Evolutionary conservation across 1,140 invertebrate species (phyloP).

Genomic region (Drosophila azteca): DNA sequence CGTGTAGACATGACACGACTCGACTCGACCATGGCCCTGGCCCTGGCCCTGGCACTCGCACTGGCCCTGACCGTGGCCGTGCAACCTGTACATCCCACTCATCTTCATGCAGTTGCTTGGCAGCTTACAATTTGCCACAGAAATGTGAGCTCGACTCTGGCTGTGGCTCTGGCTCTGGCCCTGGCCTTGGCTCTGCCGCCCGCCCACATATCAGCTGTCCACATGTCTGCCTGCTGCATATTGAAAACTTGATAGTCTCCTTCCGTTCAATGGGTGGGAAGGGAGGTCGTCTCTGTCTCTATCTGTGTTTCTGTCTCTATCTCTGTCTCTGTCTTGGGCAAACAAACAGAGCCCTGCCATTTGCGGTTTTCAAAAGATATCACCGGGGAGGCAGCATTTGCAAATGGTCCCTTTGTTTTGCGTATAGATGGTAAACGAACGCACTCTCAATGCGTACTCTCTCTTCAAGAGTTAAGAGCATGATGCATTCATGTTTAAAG

Average conservation of each 20-base stretch:
- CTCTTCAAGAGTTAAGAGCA: too few relatives aligned
- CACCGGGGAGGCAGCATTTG: not conserved
- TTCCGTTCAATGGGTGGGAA: slow-evolving; percentile 6
- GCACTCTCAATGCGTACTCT: too few relatives aligned
- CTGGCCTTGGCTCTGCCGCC: slow-evolving; percentile 9
- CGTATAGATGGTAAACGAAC: too few relatives aligned
- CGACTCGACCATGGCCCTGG: slow-evolving; percentile 13
- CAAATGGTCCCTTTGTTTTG: not conserved
- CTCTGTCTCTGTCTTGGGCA: not conserved
- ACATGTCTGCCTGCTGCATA: slow-evolving; percentile 34
- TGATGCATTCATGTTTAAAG: too few relatives aligned
- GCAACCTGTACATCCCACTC: not conserved
- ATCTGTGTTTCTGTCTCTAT: too few relatives aligned
- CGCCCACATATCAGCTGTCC: slow-evolving; percentile 26
- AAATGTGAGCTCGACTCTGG: slow-evolving; percentile 23
- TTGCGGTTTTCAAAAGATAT: slow-evolving; percentile 22
- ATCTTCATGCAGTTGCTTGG: too few relatives aligned
- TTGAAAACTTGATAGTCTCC: slow-evolving; percentile 62
- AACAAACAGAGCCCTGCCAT: slow-evolving; percentile 9
- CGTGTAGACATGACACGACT: slow-evolving; percentile 44
- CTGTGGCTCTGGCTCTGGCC: slow-evolving; percentile 11
- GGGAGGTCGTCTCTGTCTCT: too few relatives aligned
- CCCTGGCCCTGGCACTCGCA: not conserved
- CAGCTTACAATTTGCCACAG: slow-evolving; percentile 56
- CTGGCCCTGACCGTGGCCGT: not conserved